A percentile compares a stretch with the other conserved stretches of the same genome.
Evolutionary conservation across 2,797 vertebrate species (phyloP).

Genomic region (Semaprochilodus insignis): DNA sequence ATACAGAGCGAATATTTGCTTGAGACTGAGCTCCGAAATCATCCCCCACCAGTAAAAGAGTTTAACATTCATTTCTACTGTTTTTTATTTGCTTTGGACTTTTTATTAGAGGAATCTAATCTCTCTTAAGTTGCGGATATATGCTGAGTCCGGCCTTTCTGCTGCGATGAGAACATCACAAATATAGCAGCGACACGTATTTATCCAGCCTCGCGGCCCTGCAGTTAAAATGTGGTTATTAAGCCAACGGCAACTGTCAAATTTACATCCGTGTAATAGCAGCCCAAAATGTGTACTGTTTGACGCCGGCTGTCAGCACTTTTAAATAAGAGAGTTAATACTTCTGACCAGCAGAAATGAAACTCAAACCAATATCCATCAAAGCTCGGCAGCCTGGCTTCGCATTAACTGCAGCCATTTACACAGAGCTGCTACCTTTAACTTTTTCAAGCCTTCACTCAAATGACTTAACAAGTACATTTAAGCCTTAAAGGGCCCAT

Average conservation of each 20-base stretch:
- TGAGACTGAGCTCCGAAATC: slow-evolving; percentile 2
- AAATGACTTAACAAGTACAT: slow-evolving; percentile 41
- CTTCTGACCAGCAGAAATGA: slow-evolving; percentile 46
- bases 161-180: slow-evolving; percentile 73
- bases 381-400: slow-evolving; percentile 35
- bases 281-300: slow-evolving; percentile 81
- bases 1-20: slow-evolving; percentile 28
- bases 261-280: slow-evolving; percentile 83
- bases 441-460: slow-evolving; percentile 43
- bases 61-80: slow-evolving; percentile 56
- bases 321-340: slow-evolving; percentile 70
- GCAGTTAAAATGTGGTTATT: slow-evolving; percentile 80
- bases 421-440: slow-evolving; percentile 27
- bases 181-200: slow-evolving; percentile 74
- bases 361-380: slow-evolving; percentile 47
- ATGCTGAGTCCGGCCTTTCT: slow-evolving; percentile 66
- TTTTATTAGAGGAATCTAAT: slow-evolving; percentile 70
- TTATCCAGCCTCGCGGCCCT: slow-evolving; percentile 68
- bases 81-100: slow-evolving; percentile 62
- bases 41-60: slow-evolving; percentile 33
- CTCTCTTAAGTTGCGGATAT: slow-evolving; percentile 68
- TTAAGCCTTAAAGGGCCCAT: slow-evolving; percentile 36
- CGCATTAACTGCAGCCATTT: slow-evolving; percentile 46
- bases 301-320: slow-evolving; percentile 77
- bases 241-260: slow-evolving; percentile 78